These are phyloP conservation scores for Anoplius nigerrimus DNA, from an alignment of 2,888 invertebrate genomes.

Conservation along the genomic window DNA sequence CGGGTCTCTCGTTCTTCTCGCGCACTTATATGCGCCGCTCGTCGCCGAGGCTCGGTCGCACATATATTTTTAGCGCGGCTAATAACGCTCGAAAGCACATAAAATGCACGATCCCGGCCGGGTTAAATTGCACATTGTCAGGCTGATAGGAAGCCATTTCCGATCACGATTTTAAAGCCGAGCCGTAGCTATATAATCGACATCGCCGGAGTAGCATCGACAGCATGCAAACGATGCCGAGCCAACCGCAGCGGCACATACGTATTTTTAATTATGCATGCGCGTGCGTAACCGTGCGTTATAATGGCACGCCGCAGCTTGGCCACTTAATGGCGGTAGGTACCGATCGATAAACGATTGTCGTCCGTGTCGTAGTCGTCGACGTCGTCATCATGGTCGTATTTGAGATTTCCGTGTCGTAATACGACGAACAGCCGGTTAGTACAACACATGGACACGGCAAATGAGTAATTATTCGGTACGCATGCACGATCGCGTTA, in stretches of 20 bases:
- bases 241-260: too few species aligned
- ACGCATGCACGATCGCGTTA: conserved; percentile 63
- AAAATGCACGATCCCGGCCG: too few species aligned
- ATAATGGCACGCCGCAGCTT: conserved; percentile 29
- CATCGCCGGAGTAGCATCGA: conserved; percentile 4
- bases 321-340: conserved; percentile 36
- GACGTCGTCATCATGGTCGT: conserved; percentile 23
- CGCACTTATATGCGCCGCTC: too few species aligned
- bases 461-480: conserved; percentile 64
- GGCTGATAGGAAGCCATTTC: not conserved
- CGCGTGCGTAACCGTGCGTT: conserved; percentile 36
- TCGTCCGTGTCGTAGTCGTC: conserved; percentile 7
- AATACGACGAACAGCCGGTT: conserved; percentile 34
- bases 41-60: too few species aligned
- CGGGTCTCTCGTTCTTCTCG: not conserved
- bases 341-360: conserved; percentile 52
- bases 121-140: too few species aligned
- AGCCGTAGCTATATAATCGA: not conserved
- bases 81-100: too few species aligned
- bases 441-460: conserved; percentile 33
- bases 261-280: conserved; percentile 51
- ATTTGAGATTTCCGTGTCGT: conserved; percentile 48
- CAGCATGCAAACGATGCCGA: not conserved
- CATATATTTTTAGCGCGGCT: too few species aligned
- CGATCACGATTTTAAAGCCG: not conserved